Evolutionary conservation across 2,113 vertebrate species (phyloP).

Genomic region (Pristiophorus japonicus): DNA sequence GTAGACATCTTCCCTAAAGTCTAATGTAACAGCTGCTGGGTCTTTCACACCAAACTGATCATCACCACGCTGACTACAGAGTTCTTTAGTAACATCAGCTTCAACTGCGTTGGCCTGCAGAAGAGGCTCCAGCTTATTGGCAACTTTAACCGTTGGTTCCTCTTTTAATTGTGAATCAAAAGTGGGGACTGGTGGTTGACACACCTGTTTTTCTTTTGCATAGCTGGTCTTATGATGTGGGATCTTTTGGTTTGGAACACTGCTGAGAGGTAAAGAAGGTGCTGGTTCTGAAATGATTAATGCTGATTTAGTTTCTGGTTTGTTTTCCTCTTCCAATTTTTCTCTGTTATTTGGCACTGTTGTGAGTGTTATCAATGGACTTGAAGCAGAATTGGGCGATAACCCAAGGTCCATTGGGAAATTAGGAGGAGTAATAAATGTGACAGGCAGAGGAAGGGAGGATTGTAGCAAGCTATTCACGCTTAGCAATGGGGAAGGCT

Average conservation of each 20-base stretch:
- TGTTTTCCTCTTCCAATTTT: not conserved
- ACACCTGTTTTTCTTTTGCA: slow-evolving; percentile 57
- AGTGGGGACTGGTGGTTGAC: slow-evolving; percentile 50
- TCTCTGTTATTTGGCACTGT: not conserved
- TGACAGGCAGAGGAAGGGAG: slow-evolving; percentile 51
- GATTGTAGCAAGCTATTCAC: slow-evolving; percentile 59
- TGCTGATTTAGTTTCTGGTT: not conserved
- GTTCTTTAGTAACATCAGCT: slow-evolving; percentile 49
- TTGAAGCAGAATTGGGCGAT: slow-evolving; percentile 45
- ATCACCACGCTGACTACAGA: slow-evolving; percentile 56
- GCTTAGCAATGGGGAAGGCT: slow-evolving; percentile 54
- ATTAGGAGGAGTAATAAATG: slow-evolving; percentile 44
- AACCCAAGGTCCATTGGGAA: slow-evolving; percentile 50
- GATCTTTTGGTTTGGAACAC: slow-evolving; percentile 52
- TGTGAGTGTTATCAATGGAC: slow-evolving; percentile 41
- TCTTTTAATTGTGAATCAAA: slow-evolving; percentile 58
- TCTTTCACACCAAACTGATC: slow-evolving; percentile 62
- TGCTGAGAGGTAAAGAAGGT: slow-evolving; percentile 43
- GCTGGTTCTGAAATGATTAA: slow-evolving; percentile 25
- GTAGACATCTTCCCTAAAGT: slow-evolving; percentile 67
- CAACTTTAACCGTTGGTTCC: slow-evolving; percentile 12
- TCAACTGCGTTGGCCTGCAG: slow-evolving; percentile 50
- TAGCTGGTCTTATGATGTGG: slow-evolving; percentile 50
- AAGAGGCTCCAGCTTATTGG: slow-evolving; percentile 47
- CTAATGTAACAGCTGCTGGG: slow-evolving; percentile 65